Percentiles rank a stretch among this genome's conserved stretches.
Evolutionary conservation across 2,888 invertebrate species (phyloP).

Genomic region (Stramonita haemastoma): DNA sequence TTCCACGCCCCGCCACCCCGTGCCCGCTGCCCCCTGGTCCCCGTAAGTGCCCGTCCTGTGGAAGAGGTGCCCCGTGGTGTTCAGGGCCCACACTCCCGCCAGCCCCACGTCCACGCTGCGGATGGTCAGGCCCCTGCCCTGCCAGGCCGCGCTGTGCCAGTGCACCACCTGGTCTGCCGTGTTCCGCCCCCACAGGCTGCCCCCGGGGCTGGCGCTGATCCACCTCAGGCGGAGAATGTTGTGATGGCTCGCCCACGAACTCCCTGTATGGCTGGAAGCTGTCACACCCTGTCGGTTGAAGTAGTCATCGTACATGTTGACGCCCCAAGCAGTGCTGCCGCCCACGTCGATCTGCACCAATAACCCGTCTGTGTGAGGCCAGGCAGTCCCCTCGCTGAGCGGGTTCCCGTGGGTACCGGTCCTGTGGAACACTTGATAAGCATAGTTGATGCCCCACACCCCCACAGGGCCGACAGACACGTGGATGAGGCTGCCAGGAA

Average conservation of each 20-base stretch:
- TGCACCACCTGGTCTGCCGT: neutral
- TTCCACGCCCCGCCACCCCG: neutral
- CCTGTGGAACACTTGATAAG: neutral
- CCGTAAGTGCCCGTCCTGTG: slow-evolving; percentile 3
- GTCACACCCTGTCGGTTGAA: neutral
- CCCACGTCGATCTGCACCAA: neutral
- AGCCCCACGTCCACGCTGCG: neutral
- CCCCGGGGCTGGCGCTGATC: neutral
- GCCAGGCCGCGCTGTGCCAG: neutral
- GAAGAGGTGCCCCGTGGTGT: slow-evolving; percentile 12
- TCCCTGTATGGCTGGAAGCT: neutral
- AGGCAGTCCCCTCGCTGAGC: neutral
- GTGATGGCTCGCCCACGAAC: neutral
- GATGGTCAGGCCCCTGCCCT: neutral
- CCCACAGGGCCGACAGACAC: neutral
- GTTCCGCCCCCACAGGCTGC: neutral
- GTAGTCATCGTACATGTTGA: neutral
- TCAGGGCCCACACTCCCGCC: slow-evolving; percentile 9
- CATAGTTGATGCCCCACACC: neutral
- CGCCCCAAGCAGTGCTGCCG: neutral
- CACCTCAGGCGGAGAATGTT: neutral
- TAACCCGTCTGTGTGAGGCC: neutral
- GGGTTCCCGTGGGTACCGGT: neutral
- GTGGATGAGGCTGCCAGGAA: neutral
- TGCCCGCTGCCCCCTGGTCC: neutral